Conservation (phyloP, 2,888 invertebrate species). For the Drosophila neonasuta region DNA sequence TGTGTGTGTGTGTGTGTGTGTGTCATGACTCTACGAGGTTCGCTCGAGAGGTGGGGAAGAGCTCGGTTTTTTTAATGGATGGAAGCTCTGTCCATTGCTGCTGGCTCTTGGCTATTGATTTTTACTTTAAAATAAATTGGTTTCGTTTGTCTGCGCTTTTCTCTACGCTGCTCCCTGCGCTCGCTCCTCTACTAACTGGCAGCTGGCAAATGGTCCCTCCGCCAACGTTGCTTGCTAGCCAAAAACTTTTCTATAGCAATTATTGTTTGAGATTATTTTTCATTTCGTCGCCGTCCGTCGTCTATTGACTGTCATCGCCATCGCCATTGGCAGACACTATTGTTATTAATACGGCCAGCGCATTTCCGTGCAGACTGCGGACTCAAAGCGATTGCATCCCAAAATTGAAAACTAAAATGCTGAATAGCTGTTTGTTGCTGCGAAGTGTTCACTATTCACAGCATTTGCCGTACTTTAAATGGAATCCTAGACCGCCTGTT, state of each 20-base stretch:
- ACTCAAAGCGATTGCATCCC: constrained; percentile 49
- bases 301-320: constrained; percentile 42
- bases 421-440: constrained; percentile 33
- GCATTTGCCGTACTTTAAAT: constrained; percentile 21
- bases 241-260: constrained; percentile 68
- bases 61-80: constrained; percentile 36
- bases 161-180: neutral
- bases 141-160: constrained; percentile 70
- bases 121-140: constrained; percentile 76
- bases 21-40: constrained; percentile 11
- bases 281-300: constrained; percentile 52
- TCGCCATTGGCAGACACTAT: constrained; percentile 51
- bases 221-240: constrained; percentile 14
- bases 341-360: constrained; percentile 66
- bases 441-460: constrained; percentile 15
- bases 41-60: neutral
- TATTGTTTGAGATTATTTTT: constrained; percentile 72
- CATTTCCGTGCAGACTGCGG: constrained; percentile 29
- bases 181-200: neutral
- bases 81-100: constrained; percentile 15
- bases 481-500: neutral
- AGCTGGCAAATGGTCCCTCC: constrained; percentile 12
- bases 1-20: neutral
- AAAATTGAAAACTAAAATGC: constrained; percentile 56
- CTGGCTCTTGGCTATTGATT: constrained; percentile 66